phyloP scores from a whole-genome alignment of 2,888 invertebrate genomes.

The Saturnia pavonia region DNA sequence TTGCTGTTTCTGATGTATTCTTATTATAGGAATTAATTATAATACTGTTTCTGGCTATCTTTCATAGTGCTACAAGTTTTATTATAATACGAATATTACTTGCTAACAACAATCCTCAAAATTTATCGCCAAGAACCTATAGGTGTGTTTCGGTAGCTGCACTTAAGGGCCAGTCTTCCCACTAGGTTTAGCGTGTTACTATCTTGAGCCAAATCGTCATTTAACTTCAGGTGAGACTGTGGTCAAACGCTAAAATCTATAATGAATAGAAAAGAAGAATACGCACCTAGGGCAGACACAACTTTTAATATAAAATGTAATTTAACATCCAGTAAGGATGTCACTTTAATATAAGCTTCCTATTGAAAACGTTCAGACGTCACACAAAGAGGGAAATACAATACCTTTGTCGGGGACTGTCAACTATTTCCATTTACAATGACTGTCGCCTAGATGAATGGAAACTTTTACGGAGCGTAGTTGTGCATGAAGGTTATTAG shows the following conservation, averaged over 20 bases:
- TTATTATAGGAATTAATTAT: not conserved
- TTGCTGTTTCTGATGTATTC: too few relatives aligned
- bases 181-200: too few relatives aligned
- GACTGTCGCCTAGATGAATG: not conserved
- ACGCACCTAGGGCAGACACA: not conserved
- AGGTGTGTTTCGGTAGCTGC: too few relatives aligned
- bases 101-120: too few relatives aligned
- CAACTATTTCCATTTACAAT: not conserved
- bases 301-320: conserved; percentile 6
- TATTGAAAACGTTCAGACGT: not conserved
- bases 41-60: not conserved
- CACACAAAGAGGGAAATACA: not conserved
- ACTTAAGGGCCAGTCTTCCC: too few relatives aligned
- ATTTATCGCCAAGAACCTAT: too few relatives aligned
- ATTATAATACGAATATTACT: too few relatives aligned
- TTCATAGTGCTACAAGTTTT: too few relatives aligned
- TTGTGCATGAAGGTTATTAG: not conserved
- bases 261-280: not conserved
- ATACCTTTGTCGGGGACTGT: not conserved
- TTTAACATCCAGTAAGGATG: not conserved
- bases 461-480: not conserved
- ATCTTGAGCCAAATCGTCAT: too few relatives aligned
- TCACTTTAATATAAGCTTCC: not conserved
- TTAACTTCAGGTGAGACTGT: too few relatives aligned
- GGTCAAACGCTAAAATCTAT: too few relatives aligned